Evolutionary conservation across 2,888 invertebrate genomes (phyloP).

Genomic region (Cephus rjabovi): DNA sequence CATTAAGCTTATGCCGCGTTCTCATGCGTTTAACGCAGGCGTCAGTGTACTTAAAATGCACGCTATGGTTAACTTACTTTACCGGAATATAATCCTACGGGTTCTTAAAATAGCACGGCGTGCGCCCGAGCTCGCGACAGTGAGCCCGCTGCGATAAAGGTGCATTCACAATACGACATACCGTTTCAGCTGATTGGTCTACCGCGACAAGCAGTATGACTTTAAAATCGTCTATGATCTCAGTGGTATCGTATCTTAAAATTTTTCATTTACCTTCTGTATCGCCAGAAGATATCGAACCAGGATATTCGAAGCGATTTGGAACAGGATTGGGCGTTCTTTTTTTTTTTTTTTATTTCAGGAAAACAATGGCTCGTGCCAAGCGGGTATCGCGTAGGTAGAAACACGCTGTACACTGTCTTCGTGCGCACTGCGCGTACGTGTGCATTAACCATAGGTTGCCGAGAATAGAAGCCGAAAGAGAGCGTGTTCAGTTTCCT

Average conservation of each 20-base stretch:
- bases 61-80: constrained; percentile 20
- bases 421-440: neutral
- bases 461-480: constrained; percentile 1
- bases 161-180: constrained; percentile 1
- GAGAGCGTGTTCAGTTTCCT: neutral
- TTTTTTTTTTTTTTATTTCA: neutral
- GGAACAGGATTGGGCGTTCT: neutral
- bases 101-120: constrained; percentile 13
- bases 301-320: neutral
- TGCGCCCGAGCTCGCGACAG: constrained; percentile 4
- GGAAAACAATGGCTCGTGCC: neutral
- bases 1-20: neutral
- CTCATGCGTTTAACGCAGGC: constrained; percentile 13
- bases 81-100: constrained; percentile 13
- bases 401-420: neutral
- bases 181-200: neutral
- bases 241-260: neutral
- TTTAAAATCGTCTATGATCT: neutral
- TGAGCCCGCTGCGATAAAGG: neutral
- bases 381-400: neutral
- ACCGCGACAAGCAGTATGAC: neutral
- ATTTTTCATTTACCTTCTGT: neutral
- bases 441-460: neutral
- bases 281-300: neutral
- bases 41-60: constrained; percentile 33